These are phyloP conservation scores for Lordiphosa clarofinis DNA, from an alignment of 1,140 invertebrate genomes.

Conservation along the genomic window DNA sequence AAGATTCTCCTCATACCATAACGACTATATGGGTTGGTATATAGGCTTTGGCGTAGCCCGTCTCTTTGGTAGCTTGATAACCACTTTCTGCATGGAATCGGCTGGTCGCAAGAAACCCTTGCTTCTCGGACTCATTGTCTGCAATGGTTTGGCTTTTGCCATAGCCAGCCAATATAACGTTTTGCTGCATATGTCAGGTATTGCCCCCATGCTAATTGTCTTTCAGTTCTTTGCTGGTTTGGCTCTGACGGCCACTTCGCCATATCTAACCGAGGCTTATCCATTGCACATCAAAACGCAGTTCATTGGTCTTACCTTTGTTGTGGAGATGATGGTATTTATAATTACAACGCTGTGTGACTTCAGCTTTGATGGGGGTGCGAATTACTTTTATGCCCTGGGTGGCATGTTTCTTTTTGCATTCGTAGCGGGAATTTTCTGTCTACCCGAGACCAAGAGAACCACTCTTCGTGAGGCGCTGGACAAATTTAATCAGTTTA, in stretches of 20 bases:
- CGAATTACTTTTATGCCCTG: constrained; percentile 39
- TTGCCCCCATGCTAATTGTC: constrained; percentile 3
- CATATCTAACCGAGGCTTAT: constrained; percentile 49
- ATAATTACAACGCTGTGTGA: constrained; percentile 25
- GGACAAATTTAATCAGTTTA: constrained; percentile 28
- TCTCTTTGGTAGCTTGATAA: constrained; percentile 12
- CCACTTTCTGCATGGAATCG: constrained; percentile 24
- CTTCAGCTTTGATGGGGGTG: background rate
- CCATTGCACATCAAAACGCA: constrained; percentile 49
- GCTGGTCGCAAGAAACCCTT: constrained; percentile 42
- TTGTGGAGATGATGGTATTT: constrained; percentile 46
- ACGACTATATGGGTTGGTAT: constrained; percentile 12
- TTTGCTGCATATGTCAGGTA: background rate
- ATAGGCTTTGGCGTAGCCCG: constrained; percentile 32
- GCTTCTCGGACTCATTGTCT: constrained; percentile 30
- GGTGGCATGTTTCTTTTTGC: constrained; percentile 41
- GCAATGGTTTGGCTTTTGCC: constrained; percentile 23
- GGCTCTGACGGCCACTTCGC: constrained; percentile 36
- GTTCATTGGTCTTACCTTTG: constrained; percentile 45
- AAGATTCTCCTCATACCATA: background rate
- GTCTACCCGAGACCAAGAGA: constrained; percentile 56
- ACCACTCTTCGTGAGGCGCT: constrained; percentile 54
- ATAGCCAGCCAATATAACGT: constrained; percentile 15
- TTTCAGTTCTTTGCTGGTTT: constrained; percentile 43
- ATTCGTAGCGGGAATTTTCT: constrained; percentile 22